Percentiles rank a stretch among this genome's conserved stretches.
These are phyloP conservation scores for Criorhina ranunculi DNA, from an alignment of 2,888 invertebrate species.

Conservation along the genomic window DNA sequence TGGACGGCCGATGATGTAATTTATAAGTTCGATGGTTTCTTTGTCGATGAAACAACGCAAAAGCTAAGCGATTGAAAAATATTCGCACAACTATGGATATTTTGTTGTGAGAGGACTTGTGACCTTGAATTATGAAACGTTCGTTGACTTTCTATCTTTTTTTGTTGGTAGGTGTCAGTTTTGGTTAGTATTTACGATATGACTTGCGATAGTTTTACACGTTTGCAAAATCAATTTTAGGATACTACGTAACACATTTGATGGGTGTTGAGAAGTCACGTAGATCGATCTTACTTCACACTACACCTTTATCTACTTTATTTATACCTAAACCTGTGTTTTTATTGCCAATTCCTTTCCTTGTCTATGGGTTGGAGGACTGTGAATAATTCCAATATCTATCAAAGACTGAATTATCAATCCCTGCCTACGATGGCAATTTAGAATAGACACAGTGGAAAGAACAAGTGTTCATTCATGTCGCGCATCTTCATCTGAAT, in stretches of 20 bases:
- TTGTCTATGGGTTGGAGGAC: too few species aligned
- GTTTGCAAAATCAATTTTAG: neutral
- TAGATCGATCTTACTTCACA: too few species aligned
- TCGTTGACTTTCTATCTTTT: slow-evolving; percentile 60
- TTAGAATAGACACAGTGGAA: too few species aligned
- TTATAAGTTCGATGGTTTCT: slow-evolving; percentile 16
- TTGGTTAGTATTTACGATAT: slow-evolving; percentile 4
- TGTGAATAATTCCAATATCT: too few species aligned
- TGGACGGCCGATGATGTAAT: slow-evolving; percentile 63
- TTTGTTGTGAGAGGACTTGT: slow-evolving; percentile 11
- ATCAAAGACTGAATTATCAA: too few species aligned
- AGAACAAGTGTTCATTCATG: too few species aligned
- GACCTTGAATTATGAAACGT: slow-evolving; percentile 63
- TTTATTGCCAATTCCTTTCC: too few species aligned
- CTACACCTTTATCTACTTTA: too few species aligned
- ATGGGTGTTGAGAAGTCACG: neutral
- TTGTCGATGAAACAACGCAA: slow-evolving; percentile 41
- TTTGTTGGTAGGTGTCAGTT: slow-evolving; percentile 33
- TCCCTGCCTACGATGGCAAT: too few species aligned
- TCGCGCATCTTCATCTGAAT: too few species aligned
- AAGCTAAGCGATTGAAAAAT: slow-evolving; percentile 29
- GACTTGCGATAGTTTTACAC: slow-evolving; percentile 21
- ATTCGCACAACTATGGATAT: slow-evolving; percentile 21
- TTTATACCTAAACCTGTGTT: too few species aligned
- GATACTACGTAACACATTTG: neutral